These are phyloP conservation scores for Drosophila colorata DNA, from an alignment of 2,888 invertebrate species.

Conservation along the genomic window DNA sequence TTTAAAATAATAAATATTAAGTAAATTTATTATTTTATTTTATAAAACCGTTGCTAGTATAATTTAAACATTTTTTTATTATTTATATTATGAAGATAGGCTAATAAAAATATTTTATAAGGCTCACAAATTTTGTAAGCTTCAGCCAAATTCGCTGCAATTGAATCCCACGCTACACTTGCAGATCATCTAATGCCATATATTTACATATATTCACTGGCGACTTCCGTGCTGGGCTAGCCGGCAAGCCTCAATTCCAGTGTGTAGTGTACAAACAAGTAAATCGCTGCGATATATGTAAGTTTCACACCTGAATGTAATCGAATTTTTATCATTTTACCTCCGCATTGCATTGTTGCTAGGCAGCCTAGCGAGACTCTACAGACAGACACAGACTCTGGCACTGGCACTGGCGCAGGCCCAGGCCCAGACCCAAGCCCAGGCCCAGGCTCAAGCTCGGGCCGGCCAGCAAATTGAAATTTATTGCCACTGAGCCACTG, in stretches of 20 bases:
- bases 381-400: constrained; percentile 11
- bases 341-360: constrained; percentile 81
- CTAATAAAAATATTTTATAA: background rate
- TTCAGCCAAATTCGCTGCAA: background rate
- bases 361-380: constrained; percentile 57
- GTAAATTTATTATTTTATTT: too few species aligned
- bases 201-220: constrained; percentile 13
- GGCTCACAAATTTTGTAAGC: background rate
- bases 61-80: too few species aligned
- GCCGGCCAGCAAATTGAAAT: constrained; percentile 83
- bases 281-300: constrained; percentile 75
- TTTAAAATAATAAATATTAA: too few species aligned
- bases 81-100: too few species aligned
- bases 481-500: constrained; percentile 82
- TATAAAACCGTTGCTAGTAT: too few species aligned
- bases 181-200: constrained; percentile 12
- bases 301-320: constrained; percentile 84
- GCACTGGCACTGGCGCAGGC: constrained; percentile 17
- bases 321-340: constrained; percentile 83
- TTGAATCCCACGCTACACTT: background rate
- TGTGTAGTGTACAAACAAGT: constrained; percentile 71
- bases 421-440: constrained; percentile 14
- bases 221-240: constrained; percentile 15
- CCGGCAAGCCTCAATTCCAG: constrained; percentile 42
- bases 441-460: constrained; percentile 24